Evolutionary conservation across 2,113 vertebrate genomes (phyloP), one percentile per base, ranked within the genome.

Genomic region (Rhineura floridana): DNA sequence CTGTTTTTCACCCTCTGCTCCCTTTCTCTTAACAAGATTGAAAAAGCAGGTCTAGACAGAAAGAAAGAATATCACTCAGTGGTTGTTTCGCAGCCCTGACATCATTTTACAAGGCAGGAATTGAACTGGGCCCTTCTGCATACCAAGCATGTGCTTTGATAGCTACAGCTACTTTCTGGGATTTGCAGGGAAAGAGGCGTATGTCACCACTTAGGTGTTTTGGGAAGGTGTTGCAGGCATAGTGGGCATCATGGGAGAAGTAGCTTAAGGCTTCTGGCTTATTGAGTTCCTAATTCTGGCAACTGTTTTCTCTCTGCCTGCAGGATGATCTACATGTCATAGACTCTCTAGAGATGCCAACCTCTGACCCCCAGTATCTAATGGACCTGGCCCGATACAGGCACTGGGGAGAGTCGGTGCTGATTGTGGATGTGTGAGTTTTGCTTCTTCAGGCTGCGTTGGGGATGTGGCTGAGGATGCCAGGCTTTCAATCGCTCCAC

Each of bases 381-480:
- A 77, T 90, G 30, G 97, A 99, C 1, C 95, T 98, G 81, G 87
- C 97, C 63, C 94, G 25, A 70, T 95, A 95, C 91, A 96, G 97
- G 89, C 93, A 90, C 87, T 98, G 98, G 98, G 98, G 98, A 0
- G 88, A 97, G 87, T 98, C 98, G 0, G 95, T 98, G 77, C 91
- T 99, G 10, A 96, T 98, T 1, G 98, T 98, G 0, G 96, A 98
- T 8, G 81, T 97, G 98, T 99, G 94, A 97, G 98, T 97, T 50
- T 2, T 21, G 55, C 55, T 59, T 28, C 67, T 81, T 80, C 2
- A 0, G 12, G 48, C 33, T 1, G 0, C 46, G 73, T 76, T 2
- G 13, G 76, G 23, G 12, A 39, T 2, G 4, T 7, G 8, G 42
- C 11, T 25, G 11, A n/a, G 33, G n/a, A 23, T 42, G 11, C n/a